Conservation (phyloP, 2,888 invertebrate genomes). For the Chouioia cunea region DNA sequence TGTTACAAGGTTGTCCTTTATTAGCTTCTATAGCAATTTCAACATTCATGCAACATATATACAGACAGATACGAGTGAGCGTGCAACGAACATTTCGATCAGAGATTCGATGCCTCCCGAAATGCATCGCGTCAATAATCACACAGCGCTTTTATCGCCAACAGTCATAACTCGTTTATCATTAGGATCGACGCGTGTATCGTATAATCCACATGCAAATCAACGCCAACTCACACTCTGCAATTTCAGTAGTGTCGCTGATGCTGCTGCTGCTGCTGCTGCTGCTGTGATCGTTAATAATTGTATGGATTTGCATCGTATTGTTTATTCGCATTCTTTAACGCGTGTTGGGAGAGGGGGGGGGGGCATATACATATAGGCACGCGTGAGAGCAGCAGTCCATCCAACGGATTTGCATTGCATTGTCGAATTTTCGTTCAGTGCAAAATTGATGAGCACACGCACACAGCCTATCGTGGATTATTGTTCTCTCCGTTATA, state of each 20-base stretch:
- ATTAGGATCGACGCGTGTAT: slow-evolving; percentile 40
- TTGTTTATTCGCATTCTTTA: slow-evolving; percentile 17
- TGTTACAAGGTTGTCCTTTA: slow-evolving; percentile 6
- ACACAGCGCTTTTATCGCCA: slow-evolving; percentile 23
- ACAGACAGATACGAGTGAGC: no score
- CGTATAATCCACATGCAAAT: slow-evolving; percentile 40
- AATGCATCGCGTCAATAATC: no score
- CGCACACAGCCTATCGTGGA: no score
- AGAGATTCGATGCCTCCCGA: no score
- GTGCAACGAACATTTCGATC: no score
- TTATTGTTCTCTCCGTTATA: no score
- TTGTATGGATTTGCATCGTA: slow-evolving; percentile 43
- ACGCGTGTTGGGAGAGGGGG: no score
- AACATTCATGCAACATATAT: neutral
- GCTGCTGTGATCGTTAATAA: slow-evolving; percentile 40
- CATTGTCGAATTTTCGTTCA: no score
- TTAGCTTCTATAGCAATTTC: slow-evolving; percentile 10
- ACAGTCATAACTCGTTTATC: slow-evolving; percentile 39
- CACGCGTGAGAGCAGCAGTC: no score
- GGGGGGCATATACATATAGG: no score
- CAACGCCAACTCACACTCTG: slow-evolving; percentile 1
- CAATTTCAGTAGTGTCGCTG: slow-evolving; percentile 22
- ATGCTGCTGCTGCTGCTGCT: neutral
- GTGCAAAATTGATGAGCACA: no score
- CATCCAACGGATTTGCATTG: no score